Base-by-base conservation (phyloP, 2,797 vertebrate genomes). In the Gymnopithys bicolor region DNA sequence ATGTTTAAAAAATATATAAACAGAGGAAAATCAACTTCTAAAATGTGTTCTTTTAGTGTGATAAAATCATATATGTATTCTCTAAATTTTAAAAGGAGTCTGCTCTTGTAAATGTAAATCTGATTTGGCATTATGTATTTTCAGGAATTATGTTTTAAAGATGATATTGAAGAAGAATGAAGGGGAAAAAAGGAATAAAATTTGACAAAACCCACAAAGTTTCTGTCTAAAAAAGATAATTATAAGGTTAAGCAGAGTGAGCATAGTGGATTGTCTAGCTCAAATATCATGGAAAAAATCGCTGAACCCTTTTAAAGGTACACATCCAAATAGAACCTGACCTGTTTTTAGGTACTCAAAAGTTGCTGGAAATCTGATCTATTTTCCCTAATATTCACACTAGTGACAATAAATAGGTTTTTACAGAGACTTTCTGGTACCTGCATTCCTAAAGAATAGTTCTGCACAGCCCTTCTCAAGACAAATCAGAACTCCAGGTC, bases 321-420 rank as follows among this genome's bases (percentile, higher is more conserved):
- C 5, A 37, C 1, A 39, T n/a, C 1, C 1, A n/a, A 68, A 76
- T 58, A 39, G 32, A 35, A 0, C 0, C 4, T 48, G 27, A 8
- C 33, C 10, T n/a, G 9, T 43, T 60, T 51, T 19, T 49, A 73
- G 19, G 28, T 37, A 51, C 21, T 63, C 27, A 52, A 30, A 84
- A 48, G 12, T 56, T 77, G 35, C 19, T 78, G 21, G 27, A 87
- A 64, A 56, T 27, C 22, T 48, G 10, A 52, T n/a, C 19, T 77
- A 5, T 51, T 89, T 84, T 64, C 24, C 10, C 30, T 53, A 4
- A 22, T 73, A 13, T 73, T 48, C 32, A 51, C 19, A 60, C 2
- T 52, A 12, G 9, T 45, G 58, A 10, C 55, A 87, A 68, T 22
- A 62, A 49, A 48, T 5, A 53, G 32, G 13, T 25, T 37, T 73